Percentiles rank a stretch among this genome's conserved stretches.
Evolutionary conservation across 1,140 invertebrate genomes (phyloP).

Genomic region (Eufriesea mexicana): DNA sequence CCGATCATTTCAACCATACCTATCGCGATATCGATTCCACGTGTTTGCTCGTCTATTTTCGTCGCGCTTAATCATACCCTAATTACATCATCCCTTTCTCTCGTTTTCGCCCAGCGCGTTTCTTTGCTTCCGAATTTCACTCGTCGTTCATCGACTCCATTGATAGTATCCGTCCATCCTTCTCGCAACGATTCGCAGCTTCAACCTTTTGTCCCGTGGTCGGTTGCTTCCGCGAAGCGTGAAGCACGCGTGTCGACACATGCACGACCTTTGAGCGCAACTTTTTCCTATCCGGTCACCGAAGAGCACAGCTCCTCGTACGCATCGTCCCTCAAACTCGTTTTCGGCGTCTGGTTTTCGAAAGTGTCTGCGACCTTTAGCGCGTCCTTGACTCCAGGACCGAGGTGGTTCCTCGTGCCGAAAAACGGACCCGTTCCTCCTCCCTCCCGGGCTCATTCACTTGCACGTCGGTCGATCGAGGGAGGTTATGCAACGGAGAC

Average conservation of each 20-base stretch:
- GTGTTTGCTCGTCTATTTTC: not conserved
- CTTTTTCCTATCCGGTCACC: not conserved
- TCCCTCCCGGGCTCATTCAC: not conserved
- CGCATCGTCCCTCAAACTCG: too few relatives aligned
- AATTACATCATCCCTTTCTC: too few relatives aligned
- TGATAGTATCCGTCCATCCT: too few relatives aligned
- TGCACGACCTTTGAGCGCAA: not conserved
- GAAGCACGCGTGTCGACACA: not conserved
- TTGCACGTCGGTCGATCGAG: not conserved
- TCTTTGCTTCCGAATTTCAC: too few relatives aligned
- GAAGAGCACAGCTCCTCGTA: not conserved
- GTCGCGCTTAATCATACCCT: not conserved
- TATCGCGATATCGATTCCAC: not conserved
- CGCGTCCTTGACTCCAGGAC: not conserved
- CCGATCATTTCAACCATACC: too few relatives aligned
- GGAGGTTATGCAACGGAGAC: constrained; percentile 6
- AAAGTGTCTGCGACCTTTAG: not conserved
- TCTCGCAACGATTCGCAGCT: too few relatives aligned
- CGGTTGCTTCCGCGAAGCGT: not conserved
- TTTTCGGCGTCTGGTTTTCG: not conserved
- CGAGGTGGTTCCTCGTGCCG: not conserved
- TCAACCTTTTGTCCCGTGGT: not conserved
- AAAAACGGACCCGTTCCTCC: not conserved
- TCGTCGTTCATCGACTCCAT: too few relatives aligned
- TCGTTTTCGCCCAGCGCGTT: too few relatives aligned